Conservation (phyloP, 1,140 invertebrate genomes). For the Bemisia tabaci region DNA sequence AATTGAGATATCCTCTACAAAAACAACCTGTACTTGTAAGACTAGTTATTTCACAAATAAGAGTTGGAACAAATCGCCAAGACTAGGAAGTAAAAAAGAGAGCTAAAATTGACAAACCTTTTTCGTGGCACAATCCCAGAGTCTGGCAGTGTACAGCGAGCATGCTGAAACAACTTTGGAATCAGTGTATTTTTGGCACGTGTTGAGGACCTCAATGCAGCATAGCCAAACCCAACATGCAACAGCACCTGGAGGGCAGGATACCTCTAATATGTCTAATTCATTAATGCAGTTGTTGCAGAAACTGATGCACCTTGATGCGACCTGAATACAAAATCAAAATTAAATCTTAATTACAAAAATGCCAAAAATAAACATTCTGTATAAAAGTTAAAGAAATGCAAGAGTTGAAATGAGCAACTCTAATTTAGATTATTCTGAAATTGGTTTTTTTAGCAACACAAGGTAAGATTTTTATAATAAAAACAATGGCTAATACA, state of each 20-base stretch:
- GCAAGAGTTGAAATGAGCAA: too few relatives aligned
- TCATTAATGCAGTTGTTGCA: slow-evolving; percentile 76
- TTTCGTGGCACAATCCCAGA: slow-evolving; percentile 84
- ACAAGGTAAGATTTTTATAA: too few relatives aligned
- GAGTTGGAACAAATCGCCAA: too few relatives aligned
- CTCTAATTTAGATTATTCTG: too few relatives aligned
- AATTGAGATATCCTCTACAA: too few relatives aligned
- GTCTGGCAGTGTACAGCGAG: slow-evolving; percentile 72
- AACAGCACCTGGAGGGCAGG: slow-evolving; percentile 62
- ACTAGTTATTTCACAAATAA: too few relatives aligned
- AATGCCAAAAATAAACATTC: too few relatives aligned
- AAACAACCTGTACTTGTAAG: too few relatives aligned
- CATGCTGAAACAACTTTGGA: slow-evolving; percentile 57
- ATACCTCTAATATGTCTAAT: slow-evolving; percentile 59
- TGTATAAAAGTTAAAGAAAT: too few relatives aligned
- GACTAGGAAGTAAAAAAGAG: too few relatives aligned
- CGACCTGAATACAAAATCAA: slow-evolving; percentile 44
- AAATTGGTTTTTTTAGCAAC: too few relatives aligned
- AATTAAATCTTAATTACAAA: slow-evolving; percentile 4
- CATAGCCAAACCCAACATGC: slow-evolving; percentile 89
- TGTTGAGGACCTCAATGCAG: slow-evolving; percentile 73
- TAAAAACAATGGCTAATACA: too few relatives aligned
- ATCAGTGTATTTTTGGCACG: slow-evolving; percentile 50
- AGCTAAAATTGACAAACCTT: slow-evolving; percentile 46
- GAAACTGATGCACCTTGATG: slow-evolving; percentile 68